These are phyloP conservation scores for Diplazon laetatorius DNA, from an alignment of 2,888 invertebrate species.

Conservation along the genomic window DNA sequence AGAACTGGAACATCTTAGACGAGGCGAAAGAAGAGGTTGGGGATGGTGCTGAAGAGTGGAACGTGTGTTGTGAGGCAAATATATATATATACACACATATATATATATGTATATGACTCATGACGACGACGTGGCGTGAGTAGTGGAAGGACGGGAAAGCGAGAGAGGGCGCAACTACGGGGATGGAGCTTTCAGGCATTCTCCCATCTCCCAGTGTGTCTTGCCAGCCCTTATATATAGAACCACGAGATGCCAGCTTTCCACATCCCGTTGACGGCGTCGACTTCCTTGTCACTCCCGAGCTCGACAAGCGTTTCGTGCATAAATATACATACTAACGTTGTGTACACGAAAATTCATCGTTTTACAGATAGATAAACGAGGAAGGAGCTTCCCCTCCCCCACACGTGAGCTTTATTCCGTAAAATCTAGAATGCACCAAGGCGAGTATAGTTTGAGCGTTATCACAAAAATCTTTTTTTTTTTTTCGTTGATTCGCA, in stretches of 20 bases:
- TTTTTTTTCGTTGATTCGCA: background rate
- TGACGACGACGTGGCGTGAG: background rate
- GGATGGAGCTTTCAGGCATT: conserved; percentile 18
- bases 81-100: background rate
- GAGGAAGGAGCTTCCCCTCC: conserved; percentile 31
- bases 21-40: conserved; percentile 13
- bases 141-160: background rate
- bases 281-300: conserved; percentile 35
- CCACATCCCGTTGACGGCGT: conserved; percentile 14
- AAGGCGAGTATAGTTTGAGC: background rate
- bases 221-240: conserved; percentile 12
- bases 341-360: conserved; percentile 69
- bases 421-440: background rate
- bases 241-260: conserved; percentile 20
- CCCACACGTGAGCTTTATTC: background rate
- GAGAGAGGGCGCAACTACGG: conserved; percentile 7
- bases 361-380: conserved; percentile 66
- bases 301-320: conserved; percentile 65
- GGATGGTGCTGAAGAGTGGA: conserved; percentile 12
- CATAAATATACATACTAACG: conserved; percentile 72
- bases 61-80: background rate
- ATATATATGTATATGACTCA: too few relatives aligned
- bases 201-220: conserved; percentile 3
- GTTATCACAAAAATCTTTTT: conserved; percentile 1
- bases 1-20: conserved; percentile 27